Conservation (phyloP, 2,888 invertebrate genomes). For the Dysmachus trigonus region DNA sequence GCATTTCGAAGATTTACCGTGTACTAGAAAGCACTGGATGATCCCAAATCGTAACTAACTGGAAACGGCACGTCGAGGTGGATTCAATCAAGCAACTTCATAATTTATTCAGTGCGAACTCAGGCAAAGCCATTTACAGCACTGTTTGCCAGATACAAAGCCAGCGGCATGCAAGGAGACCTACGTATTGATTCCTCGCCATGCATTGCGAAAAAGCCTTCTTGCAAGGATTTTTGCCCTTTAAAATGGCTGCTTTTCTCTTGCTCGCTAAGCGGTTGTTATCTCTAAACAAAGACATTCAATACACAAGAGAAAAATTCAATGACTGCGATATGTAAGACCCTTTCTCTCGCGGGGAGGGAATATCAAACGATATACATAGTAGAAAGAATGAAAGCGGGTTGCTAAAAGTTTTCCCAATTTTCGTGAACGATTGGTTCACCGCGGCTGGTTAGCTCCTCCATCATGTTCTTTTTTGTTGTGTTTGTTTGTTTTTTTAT, state of each 20-base stretch:
- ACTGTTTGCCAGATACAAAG: background rate
- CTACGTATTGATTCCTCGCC: conserved; percentile 2
- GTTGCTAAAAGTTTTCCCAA: conserved; percentile 7
- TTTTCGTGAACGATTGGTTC: background rate
- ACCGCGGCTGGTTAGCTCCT: background rate
- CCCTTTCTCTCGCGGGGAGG: background rate
- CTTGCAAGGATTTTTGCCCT: conserved; percentile 13
- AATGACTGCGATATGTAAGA: background rate
- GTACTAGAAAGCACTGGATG: background rate
- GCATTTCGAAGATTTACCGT: background rate
- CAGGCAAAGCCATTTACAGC: background rate
- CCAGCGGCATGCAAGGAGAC: background rate
- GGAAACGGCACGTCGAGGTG: background rate
- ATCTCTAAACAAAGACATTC: conserved; percentile 21
- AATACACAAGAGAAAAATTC: background rate
- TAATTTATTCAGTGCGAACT: background rate
- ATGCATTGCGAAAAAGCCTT: background rate
- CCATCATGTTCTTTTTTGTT: background rate
- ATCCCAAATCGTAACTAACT: background rate
- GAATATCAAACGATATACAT: background rate
- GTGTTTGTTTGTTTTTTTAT: background rate
- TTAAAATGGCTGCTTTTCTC: background rate
- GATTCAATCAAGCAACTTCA: background rate
- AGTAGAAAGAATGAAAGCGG: background rate
- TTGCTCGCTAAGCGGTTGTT: background rate